Conservation (phyloP, 2,888 invertebrate genomes). For the Eupithecia pulchellata region DNA sequence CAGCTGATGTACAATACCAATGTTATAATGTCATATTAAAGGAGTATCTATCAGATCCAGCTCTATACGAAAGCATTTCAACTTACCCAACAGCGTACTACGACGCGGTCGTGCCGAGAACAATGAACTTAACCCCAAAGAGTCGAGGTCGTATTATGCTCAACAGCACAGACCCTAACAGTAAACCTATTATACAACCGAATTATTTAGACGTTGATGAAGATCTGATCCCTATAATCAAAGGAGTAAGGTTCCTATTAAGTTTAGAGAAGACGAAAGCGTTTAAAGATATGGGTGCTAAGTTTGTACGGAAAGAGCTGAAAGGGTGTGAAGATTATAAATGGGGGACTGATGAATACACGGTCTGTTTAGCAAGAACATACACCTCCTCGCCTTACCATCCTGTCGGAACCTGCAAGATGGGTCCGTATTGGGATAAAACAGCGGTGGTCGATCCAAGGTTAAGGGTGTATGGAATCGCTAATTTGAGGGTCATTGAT, state of each 20-base stretch:
- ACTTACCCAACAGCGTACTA: constrained; percentile 85
- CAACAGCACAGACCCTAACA: constrained; percentile 88
- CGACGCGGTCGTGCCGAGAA: constrained; percentile 82
- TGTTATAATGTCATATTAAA: constrained; percentile 78
- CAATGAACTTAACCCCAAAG: constrained; percentile 85
- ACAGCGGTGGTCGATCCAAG: constrained; percentile 88
- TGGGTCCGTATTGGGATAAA: constrained; percentile 84
- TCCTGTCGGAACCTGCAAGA: constrained; percentile 71
- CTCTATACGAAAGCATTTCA: constrained; percentile 49
- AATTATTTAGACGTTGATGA: constrained; percentile 86
- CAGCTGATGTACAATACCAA: constrained; percentile 87
- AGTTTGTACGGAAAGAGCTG: constrained; percentile 80
- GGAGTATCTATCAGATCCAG: constrained; percentile 83
- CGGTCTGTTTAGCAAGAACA: constrained; percentile 85
- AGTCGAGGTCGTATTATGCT: constrained; percentile 87
- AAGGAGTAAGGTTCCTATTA: constrained; percentile 85
- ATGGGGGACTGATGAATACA: constrained; percentile 87
- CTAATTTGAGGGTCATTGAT: constrained; percentile 88
- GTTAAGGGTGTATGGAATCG: constrained; percentile 87
- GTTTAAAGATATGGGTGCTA: constrained; percentile 83
- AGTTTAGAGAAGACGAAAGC: constrained; percentile 84
- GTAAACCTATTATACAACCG: constrained; percentile 88
- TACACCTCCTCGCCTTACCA: constrained; percentile 84
- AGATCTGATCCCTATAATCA: constrained; percentile 86
- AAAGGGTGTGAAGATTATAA: constrained; percentile 84